Base-by-base conservation (phyloP, 2,888 invertebrate genomes). In the Thymelicus sylvestris region DNA sequence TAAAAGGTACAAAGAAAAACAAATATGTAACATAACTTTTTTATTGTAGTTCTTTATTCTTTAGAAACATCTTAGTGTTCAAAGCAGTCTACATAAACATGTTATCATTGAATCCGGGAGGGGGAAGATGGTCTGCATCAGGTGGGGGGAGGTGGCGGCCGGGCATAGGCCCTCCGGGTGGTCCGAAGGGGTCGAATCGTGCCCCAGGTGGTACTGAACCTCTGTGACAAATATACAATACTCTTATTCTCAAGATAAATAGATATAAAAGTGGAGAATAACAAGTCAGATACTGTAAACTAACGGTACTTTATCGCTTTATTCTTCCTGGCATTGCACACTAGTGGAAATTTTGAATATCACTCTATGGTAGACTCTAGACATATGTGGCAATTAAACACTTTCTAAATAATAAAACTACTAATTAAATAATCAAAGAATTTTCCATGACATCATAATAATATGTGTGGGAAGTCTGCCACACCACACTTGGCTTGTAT, bases 111-210 rank as follows among this genome's bases (percentile, higher is more conserved):
- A 96, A 96, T 8, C 97, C 97, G n/a, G 96, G 96, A 2, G 96
- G 96, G 13, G 95, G 95, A 63, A 97, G 90, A 78, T 97, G 96
- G 86, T 97, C 97, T 13, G 96, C 95, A 81, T 96, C 96, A 0
- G 96, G 96, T 0, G 93, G 92, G 3, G 93, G 90, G 57, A 85
- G 90, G 75, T 94, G 79, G 12, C 90, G 86, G 72, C 87, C 86
- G 0, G 90, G 90, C 74, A 92, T 81, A 7, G 91, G 92, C 13
- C 89, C 94, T 7, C 95, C 95, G 0, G 97, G 97, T 0, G 96
- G 96, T 0, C 86, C 91, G 84, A 97, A 96, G 0, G 98, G 98
- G 91, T 98, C 98, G 86, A 97, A 98, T 70, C 98, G 95, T 4
- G 97, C 97, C 13, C 97, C 97, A 0, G 97, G 97, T 1, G 97